Percentiles rank a stretch among this genome's conserved stretches.
These are phyloP conservation scores for Craseonycteris thonglongyai DNA, from an alignment of 2,113 vertebrate species.

Conservation along the genomic window DNA sequence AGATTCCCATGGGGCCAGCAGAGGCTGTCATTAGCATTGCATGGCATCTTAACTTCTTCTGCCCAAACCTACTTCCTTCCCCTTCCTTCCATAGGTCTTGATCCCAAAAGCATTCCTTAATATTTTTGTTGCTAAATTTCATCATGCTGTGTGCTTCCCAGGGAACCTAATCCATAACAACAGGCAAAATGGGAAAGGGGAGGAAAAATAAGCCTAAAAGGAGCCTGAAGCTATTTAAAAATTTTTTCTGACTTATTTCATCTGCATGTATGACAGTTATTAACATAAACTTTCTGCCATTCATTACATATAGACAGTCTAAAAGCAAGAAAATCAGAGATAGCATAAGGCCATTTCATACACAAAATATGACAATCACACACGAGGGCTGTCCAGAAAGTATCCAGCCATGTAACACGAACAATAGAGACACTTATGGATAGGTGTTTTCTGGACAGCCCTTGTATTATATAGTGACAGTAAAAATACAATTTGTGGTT, in stretches of 20 bases:
- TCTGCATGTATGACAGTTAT: background rate
- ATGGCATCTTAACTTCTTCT: background rate
- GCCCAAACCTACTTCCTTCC: background rate
- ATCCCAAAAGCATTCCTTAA: background rate
- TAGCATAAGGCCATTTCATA: background rate
- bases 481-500: background rate
- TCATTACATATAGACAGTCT: background rate
- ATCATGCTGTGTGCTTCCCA: background rate
- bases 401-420: no score
- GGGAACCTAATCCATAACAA: background rate
- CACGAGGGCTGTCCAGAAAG: no score
- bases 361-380: background rate
- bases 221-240: background rate
- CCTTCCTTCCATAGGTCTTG: background rate
- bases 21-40: background rate
- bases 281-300: background rate
- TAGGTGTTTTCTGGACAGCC: no score
- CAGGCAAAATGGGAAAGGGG: background rate
- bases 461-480: no score
- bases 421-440: no score
- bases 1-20: background rate
- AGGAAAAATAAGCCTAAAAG: background rate
- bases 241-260: constrained; percentile 1
- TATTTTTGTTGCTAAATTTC: background rate
- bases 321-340: background rate